Percentiles rank a stretch among this genome's conserved stretches.
phyloP scores from a whole-genome alignment of 1,140 invertebrate species.

The Tetranychus urticae region DNA sequence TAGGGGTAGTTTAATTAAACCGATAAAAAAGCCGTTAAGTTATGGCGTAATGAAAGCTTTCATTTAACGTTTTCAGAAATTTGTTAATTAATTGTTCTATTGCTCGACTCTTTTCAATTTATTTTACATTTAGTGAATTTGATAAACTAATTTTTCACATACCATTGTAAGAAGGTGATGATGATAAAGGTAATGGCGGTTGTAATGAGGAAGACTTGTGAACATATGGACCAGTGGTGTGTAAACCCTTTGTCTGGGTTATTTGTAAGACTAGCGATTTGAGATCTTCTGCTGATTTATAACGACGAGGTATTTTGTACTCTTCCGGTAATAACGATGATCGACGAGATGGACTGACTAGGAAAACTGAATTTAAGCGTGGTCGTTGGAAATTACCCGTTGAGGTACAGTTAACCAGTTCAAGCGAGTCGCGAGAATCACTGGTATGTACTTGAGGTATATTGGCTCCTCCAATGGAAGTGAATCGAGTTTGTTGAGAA shows the following conservation, averaged over 20 bases:
- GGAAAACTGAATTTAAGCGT: background rate
- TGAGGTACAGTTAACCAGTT: background rate
- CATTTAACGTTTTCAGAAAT: too few species aligned
- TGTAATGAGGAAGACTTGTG: background rate
- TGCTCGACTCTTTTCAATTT: too few species aligned
- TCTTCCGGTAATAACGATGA: constrained; percentile 7
- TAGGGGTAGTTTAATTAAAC: too few species aligned
- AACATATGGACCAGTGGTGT: background rate
- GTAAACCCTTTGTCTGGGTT: background rate
- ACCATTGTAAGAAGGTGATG: background rate
- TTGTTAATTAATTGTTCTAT: too few species aligned
- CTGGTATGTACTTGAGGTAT: background rate
- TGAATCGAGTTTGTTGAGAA: background rate
- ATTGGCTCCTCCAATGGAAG: background rate
- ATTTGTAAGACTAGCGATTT: constrained; percentile 34
- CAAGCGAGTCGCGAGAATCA: background rate
- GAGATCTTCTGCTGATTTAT: constrained; percentile 55
- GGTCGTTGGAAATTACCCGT: background rate
- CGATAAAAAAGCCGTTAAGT: too few species aligned
- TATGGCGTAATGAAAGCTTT: too few species aligned
- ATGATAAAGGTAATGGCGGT: background rate
- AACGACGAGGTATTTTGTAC: constrained; percentile 29
- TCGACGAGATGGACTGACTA: constrained; percentile 22
- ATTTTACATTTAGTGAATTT: too few species aligned
- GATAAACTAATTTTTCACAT: background rate